Conservation (phyloP, 2,888 invertebrate species). For the Nasonovia ribisnigri region DNA sequence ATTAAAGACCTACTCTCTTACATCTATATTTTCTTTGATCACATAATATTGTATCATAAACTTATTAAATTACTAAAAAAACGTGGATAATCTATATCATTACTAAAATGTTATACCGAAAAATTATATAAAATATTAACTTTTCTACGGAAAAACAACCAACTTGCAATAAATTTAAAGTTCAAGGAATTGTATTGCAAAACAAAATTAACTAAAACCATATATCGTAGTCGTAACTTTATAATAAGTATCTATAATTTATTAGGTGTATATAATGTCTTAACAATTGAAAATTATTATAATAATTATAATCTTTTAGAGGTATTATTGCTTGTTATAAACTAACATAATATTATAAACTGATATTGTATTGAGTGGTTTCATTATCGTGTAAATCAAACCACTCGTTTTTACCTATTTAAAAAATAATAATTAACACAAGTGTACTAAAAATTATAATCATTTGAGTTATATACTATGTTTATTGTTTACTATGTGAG, state of each 20-base stretch:
- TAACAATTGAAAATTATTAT: background rate
- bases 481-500: no score
- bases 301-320: background rate
- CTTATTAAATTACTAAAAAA: background rate
- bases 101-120: no score
- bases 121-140: background rate
- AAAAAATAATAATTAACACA: no score
- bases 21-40: no score
- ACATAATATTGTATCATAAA: background rate
- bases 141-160: background rate
- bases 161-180: background rate
- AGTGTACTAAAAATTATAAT: no score
- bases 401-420: no score
- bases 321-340: background rate
- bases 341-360: no score
- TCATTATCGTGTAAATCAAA: no score
- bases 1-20: no score
- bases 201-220: background rate
- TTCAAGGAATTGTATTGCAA: background rate
- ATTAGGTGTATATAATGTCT: background rate
- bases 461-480: no score
- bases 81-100: no score
- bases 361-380: no score
- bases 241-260: background rate
- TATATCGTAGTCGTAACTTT: background rate